phyloP scores from a whole-genome alignment of 2,113 vertebrate species.

The Micromys minutus region DNA sequence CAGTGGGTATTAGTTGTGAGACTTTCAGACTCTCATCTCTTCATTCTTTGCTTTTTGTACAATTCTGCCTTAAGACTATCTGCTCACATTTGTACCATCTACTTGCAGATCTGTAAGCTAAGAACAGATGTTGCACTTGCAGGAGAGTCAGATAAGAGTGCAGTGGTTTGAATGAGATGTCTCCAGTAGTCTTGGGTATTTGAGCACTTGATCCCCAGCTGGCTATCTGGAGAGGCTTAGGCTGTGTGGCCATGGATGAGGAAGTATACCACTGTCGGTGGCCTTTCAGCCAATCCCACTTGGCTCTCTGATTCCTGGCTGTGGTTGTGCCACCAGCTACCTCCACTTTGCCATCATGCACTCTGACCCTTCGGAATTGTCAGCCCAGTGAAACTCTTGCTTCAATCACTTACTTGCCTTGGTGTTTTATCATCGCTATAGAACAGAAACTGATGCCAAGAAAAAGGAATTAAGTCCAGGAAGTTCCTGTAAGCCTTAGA shows the following conservation, averaged over 20 bases:
- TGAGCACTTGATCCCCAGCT: neutral
- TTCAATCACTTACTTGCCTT: neutral
- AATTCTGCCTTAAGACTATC: neutral
- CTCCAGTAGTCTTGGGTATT: neutral
- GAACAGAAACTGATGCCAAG: neutral
- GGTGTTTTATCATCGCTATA: neutral
- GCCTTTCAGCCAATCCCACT: neutral
- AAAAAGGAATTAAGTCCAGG: constrained; percentile 3
- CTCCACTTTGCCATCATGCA: neutral
- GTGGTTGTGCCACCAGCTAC: neutral
- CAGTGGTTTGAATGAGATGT: neutral
- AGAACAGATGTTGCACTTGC: constrained; percentile 1
- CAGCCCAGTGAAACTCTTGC: neutral
- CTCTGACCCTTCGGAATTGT: neutral
- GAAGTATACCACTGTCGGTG: neutral
- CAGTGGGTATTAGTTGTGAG: neutral
- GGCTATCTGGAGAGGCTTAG: neutral
- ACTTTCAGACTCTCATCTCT: neutral
- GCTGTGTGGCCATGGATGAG: too few species aligned
- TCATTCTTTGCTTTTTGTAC: neutral
- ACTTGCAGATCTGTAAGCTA: neutral
- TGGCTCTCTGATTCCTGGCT: neutral
- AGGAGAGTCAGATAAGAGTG: neutral
- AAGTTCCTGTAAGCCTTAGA: constrained; percentile 3
- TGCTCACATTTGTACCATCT: neutral